phyloP scores from a whole-genome alignment of 2,113 vertebrate species.

The Bujurquina vittata region DNA sequence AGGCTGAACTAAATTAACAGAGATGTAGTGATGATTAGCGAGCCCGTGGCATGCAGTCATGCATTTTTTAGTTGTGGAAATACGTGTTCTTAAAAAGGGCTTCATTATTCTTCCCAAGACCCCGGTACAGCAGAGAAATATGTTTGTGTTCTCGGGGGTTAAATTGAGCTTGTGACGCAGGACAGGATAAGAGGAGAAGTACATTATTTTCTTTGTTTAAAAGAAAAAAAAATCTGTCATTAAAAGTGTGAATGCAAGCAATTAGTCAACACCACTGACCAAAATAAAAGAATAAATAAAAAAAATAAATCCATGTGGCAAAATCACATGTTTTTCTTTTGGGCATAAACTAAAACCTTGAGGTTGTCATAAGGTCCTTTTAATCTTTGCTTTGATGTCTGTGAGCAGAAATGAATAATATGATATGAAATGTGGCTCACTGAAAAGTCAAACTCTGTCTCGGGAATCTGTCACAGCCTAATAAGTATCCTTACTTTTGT shows the following conservation, averaged over 20 bases:
- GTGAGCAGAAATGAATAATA: constrained; percentile 9
- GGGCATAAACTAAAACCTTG: not conserved
- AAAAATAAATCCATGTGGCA: not conserved
- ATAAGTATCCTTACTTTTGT: constrained; percentile 22
- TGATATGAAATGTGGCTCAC: constrained; percentile 1
- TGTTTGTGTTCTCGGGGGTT: not conserved
- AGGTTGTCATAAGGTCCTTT: not conserved
- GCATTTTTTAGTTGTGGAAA: constrained; percentile 45
- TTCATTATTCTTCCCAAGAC: not conserved
- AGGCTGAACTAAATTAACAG: constrained; percentile 41
- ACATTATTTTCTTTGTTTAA: not conserved
- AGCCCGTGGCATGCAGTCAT: constrained; percentile 40
- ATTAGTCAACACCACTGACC: not conserved
- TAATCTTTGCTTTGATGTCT: constrained; percentile 18
- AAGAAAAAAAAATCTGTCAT: not conserved
- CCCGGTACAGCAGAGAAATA: not conserved
- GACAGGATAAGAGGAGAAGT: not conserved
- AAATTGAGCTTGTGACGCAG: not conserved
- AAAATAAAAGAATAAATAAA: not conserved
- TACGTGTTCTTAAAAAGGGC: not conserved
- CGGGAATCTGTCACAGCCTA: constrained; percentile 24
- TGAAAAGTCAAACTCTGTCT: not conserved
- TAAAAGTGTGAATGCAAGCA: not conserved
- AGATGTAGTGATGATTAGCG: constrained; percentile 41
- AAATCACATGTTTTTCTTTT: not conserved